Evolutionary conservation across 2,888 invertebrate species (phyloP), one percentile per base, ranked within the genome.

Genomic region (Mythimna pallens): DNA sequence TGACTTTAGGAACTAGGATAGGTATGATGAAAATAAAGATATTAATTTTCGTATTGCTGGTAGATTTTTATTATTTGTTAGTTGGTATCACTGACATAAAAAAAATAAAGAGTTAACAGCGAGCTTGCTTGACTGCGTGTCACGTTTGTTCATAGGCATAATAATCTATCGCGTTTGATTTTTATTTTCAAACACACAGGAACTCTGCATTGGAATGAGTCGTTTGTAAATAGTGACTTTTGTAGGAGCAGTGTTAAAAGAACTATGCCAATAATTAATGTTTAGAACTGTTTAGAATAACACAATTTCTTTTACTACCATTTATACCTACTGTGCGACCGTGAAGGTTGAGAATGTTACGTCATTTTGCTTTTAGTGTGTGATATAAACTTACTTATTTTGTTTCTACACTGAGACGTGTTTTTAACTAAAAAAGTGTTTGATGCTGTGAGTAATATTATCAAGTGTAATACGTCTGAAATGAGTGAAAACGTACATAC

Each of bases 331-430:
- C 93, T 93, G 93, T 93, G 95, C 95, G 96, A 94, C 95, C 95
- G 95, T 96, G 96, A 96, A 96, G 96, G 95, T 95, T 96, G 95
- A 95, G 95, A 94, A 94, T 96, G 96, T 96, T 96, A 96, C 96
- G 96, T 96, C 96, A 96, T 95, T 96, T 95, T 92, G 92, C 91
- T 91, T 93, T 91, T 93, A 92, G 93, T 95, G 94, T 92, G 93
- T 95, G 94, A 91, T 95, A 90, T 89, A 92, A 91, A 94, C 92
- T 88, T 90, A 92, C 88, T 89, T 93, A 92, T 90, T 93, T 92
- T 91, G 89, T 83, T 87, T 90, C 87, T 88, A 80, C 87, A 89
- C 86, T 88, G 89, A 88, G 88, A 89, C 92, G 93, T 94, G 93
- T 86, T 92, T 90, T 89, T 90, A 82, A 83, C 83, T 79, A 85